Evolutionary conservation across 2,888 invertebrate genomes (phyloP).

Genomic region (Cyclophora albipunctata): DNA sequence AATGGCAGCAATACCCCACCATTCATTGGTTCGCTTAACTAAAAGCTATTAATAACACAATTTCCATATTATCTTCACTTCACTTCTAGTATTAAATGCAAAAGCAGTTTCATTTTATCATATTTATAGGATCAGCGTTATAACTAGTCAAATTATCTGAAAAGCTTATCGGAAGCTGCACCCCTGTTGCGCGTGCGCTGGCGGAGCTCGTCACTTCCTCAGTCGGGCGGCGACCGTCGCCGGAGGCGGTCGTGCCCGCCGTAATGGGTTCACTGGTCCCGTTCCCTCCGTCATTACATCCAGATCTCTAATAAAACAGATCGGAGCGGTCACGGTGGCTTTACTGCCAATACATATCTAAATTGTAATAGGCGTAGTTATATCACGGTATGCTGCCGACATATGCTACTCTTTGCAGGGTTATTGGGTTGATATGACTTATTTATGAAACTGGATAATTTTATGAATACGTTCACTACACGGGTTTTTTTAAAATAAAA

Average conservation of each 20-base stretch:
- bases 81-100: too few relatives aligned
- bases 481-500: too few relatives aligned
- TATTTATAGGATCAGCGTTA: not conserved
- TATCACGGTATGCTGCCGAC: slow-evolving; percentile 1
- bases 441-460: too few relatives aligned
- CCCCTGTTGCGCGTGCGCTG: slow-evolving; percentile 41
- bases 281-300: slow-evolving; percentile 37
- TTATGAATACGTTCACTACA: too few relatives aligned
- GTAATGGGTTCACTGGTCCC: slow-evolving; percentile 53
- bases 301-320: slow-evolving; percentile 31
- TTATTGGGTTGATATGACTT: too few relatives aligned
- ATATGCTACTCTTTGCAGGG: not conserved
- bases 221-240: slow-evolving; percentile 54
- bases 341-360: too few relatives aligned
- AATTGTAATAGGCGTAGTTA: not conserved
- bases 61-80: too few relatives aligned
- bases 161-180: slow-evolving; percentile 34
- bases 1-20: too few relatives aligned
- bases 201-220: slow-evolving; percentile 42
- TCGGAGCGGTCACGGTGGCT: slow-evolving; percentile 20
- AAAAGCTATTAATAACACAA: too few relatives aligned
- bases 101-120: too few relatives aligned
- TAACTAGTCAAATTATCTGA: slow-evolving; percentile 20
- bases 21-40: too few relatives aligned
- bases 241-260: slow-evolving; percentile 55